Base-by-base conservation (phyloP, 37 sponge, comb jelly and placozoan species). In the Mnemiopsis leidyi region DNA sequence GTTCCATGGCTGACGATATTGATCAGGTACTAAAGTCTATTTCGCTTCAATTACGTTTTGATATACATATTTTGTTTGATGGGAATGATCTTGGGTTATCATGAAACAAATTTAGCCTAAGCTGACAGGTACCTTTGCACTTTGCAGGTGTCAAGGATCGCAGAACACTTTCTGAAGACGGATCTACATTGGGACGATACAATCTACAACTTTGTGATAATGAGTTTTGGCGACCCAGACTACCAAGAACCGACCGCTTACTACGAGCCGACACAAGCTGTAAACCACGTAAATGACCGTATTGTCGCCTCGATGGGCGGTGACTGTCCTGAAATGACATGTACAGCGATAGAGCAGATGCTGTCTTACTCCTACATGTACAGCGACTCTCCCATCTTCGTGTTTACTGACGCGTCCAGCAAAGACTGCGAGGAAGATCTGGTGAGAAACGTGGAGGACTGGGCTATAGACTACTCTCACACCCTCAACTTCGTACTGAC, bases 11-110 rank as follows among this genome's bases (percentile, higher is more conserved):
- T 16, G 61, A 85, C 90, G 61, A 85, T 26, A 85, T 85, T 18
- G 90, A 85, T 3, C 48, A 85, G 90, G 90, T 85, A 48, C 61
- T 48, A n/a, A n/a, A n/a, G n/a, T n/a, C n/a, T n/a, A n/a, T n/a
- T n/a, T n/a, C n/a, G n/a, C n/a, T n/a, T n/a, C n/a, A n/a, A n/a
- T n/a, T n/a, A n/a, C n/a, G n/a, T n/a, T n/a, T n/a, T n/a, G n/a
- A n/a, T n/a, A n/a, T n/a, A n/a, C n/a, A n/a, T n/a, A n/a, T n/a
- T n/a, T n/a, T n/a, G n/a, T n/a, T n/a, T n/a, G n/a, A n/a, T n/a
- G n/a, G n/a, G n/a, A 48, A 48, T 48, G 5, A 48, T 5, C 61
- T 48, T 48, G 61, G 61, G 13, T 48, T 48, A 5, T 13, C 13
- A 48, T 48, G 61, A 18, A 18, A 48, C 61, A 48, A 5, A 48